Base-by-base conservation (phyloP, 2,797 vertebrate genomes). In the Darevskia nairensis region DNA sequence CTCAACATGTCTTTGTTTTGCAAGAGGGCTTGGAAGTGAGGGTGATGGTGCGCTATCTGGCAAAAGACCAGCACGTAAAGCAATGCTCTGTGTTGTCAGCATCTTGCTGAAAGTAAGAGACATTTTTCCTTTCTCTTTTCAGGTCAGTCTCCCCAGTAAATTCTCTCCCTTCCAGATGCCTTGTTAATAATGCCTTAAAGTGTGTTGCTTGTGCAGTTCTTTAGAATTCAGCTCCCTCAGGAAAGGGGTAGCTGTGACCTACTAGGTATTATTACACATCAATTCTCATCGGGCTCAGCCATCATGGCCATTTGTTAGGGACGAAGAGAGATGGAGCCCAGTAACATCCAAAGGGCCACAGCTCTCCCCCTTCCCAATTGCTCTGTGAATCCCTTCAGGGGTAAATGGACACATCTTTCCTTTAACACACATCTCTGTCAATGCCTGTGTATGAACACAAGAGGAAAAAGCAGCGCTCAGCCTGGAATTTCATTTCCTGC, bases 71-170 rank as follows among this genome's bases (percentile, higher is more conserved):
- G 6, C 7, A 75, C n/a, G 39, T 0, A 2, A 71, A 59, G 3
- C 61, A 84, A 44, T 10, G 59, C 59, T 8, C 6, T 72, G 21
- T 0, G 0, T 59, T 13, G 80, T 85, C 25, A 66, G 15, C 46
- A 41, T 84, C 25, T 78, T 5, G 13, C 71, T 86, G 50, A 78
- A 84, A 71, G 19, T 27, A 69, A 78, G n/a, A 86, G 19, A 71
- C 4, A 29, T n/a, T 29, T 44, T 23, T 8, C 23, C 29, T 66
- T 23, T 41, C n/a, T n/a, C n/a, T 10, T 6, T 9, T 17, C 44
- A 19, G 32, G 32, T 55, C 77, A 19, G 15, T 79, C 6, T 55
- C 46, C 44, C 29, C 46, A n/a, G 72, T 75, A 39, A 75, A 79
- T 11, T 75, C 41, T 75, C 39, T 11, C 27, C 44, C 76, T 29